phyloP scores from a whole-genome alignment of 2,113 vertebrate species.

The Acrocephalus arundinaceus region DNA sequence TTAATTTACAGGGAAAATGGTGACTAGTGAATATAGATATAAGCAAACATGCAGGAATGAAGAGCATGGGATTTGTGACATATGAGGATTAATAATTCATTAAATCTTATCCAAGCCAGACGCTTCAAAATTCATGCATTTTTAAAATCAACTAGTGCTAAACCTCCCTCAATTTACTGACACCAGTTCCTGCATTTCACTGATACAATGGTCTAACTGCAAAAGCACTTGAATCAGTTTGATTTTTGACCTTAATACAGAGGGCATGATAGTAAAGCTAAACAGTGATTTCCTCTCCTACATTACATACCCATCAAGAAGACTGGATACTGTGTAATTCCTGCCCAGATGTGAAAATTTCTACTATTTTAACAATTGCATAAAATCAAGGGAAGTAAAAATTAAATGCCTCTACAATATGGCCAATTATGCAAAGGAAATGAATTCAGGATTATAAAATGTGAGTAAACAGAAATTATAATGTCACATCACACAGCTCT shows the following conservation, averaged over 20 bases:
- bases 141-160: conserved; percentile 32
- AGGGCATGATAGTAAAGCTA: background rate
- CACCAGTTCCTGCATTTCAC: background rate
- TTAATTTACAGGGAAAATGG: conserved; percentile 8
- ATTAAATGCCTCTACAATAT: background rate
- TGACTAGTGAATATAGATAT: background rate
- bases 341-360: background rate
- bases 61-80: conserved; percentile 35
- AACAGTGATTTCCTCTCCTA: background rate
- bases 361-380: background rate
- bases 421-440: background rate
- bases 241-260: conserved; percentile 3
- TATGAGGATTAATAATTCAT: conserved; percentile 59
- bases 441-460: background rate
- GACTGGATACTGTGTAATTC: background rate
- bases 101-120: conserved; percentile 3
- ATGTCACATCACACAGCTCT: background rate
- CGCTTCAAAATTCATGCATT: conserved; percentile 35
- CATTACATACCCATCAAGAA: background rate
- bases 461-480: background rate
- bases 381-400: background rate
- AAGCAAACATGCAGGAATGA: conserved; percentile 8
- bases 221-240: conserved; percentile 14
- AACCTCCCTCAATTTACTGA: background rate
- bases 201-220: background rate